Conservation (phyloP, 2,888 invertebrate species). For the Balanococcus diminutus region DNA sequence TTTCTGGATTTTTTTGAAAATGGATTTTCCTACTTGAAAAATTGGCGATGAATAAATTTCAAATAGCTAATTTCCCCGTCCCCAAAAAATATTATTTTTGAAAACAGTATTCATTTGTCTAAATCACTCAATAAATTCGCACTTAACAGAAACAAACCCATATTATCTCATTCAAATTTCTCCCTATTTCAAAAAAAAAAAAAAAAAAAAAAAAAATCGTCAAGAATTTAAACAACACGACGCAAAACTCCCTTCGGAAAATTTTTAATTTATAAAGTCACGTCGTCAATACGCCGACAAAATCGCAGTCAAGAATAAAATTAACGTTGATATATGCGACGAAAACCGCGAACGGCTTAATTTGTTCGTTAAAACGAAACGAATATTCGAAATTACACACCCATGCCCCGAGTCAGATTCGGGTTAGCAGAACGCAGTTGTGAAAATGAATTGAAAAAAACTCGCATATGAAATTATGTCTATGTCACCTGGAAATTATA, state of each 20-base stretch:
- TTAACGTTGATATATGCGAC: slow-evolving; percentile 33
- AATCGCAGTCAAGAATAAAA: neutral
- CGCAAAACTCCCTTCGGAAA: neutral
- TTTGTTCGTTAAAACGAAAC: slow-evolving; percentile 7
- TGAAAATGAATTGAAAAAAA: neutral
- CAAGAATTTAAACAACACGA: neutral
- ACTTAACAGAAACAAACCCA: too few relatives aligned
- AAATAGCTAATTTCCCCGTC: too few relatives aligned
- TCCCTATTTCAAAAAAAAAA: too few relatives aligned
- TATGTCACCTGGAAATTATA: slow-evolving; percentile 40
- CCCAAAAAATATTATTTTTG: too few relatives aligned
- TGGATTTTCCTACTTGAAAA: too few relatives aligned
- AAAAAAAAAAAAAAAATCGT: neutral
- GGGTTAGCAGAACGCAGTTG: neutral
- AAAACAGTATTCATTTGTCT: too few relatives aligned
- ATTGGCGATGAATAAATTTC: too few relatives aligned
- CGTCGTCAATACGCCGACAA: neutral
- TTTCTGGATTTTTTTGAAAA: too few relatives aligned
- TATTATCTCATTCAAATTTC: too few relatives aligned
- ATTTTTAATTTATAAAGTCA: neutral
- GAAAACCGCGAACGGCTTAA: slow-evolving; percentile 30
- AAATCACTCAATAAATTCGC: too few relatives aligned
- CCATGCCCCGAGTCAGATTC: too few relatives aligned
- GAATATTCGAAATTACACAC: neutral
- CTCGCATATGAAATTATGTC: slow-evolving; percentile 30